Percentiles rank a stretch among this genome's conserved stretches.
phyloP scores from a whole-genome alignment of 1,140 invertebrate genomes.

The Steinernema khuongi region DNA sequence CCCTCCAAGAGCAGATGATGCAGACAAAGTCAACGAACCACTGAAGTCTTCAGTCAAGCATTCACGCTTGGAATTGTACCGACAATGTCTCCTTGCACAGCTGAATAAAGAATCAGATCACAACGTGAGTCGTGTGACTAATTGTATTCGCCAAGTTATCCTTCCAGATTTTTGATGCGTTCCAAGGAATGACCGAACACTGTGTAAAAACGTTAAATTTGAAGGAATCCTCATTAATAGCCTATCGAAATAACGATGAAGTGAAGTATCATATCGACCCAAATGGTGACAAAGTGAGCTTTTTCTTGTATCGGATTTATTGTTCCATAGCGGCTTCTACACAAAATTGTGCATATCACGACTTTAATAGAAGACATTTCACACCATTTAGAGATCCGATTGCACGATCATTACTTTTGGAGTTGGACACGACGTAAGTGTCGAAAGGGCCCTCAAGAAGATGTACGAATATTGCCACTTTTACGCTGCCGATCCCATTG shows the following conservation, averaged over 20 bases:
- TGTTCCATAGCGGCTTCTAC: no score
- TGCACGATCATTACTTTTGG: not conserved
- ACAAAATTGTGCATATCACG: no score
- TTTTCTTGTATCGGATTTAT: no score
- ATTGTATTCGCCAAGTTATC: not conserved
- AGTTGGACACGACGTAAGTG: not conserved
- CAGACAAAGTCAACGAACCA: no score
- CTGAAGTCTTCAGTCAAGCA: no score
- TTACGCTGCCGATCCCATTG: not conserved
- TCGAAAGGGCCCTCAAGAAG: not conserved
- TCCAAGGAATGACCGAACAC: not conserved
- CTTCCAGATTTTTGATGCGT: not conserved
- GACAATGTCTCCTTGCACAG: not conserved
- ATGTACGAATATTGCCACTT: not conserved
- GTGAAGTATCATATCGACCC: slow-evolving; percentile 16
- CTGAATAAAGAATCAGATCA: not conserved
- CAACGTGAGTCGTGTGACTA: not conserved
- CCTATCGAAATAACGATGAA: slow-evolving; percentile 12
- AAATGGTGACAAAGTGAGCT: not conserved
- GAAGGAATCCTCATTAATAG: not conserved
- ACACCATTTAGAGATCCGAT: no score
- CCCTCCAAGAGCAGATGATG: not conserved
- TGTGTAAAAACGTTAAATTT: not conserved
- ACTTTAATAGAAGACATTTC: no score
- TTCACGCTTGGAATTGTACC: not conserved